Evolutionary conservation across 2,888 invertebrate species (phyloP).

Genomic region (Dryococelus australis): DNA sequence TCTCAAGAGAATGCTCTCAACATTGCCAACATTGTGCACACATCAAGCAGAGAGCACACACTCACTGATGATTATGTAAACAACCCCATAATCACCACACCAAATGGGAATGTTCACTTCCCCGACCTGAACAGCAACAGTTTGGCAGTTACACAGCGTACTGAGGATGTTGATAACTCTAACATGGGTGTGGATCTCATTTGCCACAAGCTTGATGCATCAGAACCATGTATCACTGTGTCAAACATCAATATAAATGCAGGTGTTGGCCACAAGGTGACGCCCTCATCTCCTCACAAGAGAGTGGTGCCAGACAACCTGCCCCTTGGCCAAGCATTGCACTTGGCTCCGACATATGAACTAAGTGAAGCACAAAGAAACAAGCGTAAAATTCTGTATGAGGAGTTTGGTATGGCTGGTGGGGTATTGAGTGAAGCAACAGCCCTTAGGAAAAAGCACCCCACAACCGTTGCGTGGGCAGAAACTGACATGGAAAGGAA

Average conservation of each 20-base stretch:
- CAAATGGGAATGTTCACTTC: neutral
- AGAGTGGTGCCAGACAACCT: neutral
- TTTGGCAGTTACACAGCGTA: neutral
- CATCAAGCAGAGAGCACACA: neutral
- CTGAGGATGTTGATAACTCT: neutral
- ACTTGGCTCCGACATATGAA: neutral
- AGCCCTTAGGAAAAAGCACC: neutral
- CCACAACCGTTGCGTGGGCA: neutral
- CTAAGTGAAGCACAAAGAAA: neutral
- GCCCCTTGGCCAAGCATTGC: neutral
- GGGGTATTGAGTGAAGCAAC: neutral
- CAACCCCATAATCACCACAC: conserved; percentile 3
- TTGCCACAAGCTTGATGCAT: neutral
- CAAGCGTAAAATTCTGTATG: neutral
- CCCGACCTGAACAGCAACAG: conserved; percentile 10
- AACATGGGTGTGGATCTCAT: neutral
- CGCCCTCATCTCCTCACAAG: neutral
- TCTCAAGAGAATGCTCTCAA: neutral
- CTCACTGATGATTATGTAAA: neutral
- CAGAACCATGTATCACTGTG: neutral
- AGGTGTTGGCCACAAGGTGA: neutral
- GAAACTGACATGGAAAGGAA: conserved; percentile 13
- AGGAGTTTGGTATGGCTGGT: neutral
- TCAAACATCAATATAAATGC: neutral
- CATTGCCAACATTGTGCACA: neutral